phyloP scores from a whole-genome alignment of 2,888 invertebrate genomes.

The Nemotelus pantherinus region DNA sequence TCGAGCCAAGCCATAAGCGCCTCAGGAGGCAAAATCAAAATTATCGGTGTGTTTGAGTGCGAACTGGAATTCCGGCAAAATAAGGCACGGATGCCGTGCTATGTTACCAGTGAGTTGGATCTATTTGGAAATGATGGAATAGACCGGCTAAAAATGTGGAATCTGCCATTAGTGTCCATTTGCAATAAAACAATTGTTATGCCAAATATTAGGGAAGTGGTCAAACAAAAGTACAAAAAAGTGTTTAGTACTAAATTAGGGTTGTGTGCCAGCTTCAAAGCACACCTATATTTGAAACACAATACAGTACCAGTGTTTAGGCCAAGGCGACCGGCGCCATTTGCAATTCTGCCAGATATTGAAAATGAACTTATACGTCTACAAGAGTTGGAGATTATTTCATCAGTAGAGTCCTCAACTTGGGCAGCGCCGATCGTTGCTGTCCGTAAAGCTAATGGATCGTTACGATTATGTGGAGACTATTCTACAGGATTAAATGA shows the following conservation, averaged over 20 bases:
- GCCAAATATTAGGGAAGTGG: neutral
- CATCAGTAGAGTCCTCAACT: neutral
- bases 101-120: conserved; percentile 6
- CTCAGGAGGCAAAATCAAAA: neutral
- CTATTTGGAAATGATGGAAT: conserved; percentile 8
- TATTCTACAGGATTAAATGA: conserved; percentile 52
- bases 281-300: conserved; percentile 2
- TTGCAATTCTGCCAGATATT: neutral
- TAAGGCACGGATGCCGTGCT: neutral
- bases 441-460: conserved; percentile 48
- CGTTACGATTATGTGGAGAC: conserved; percentile 51
- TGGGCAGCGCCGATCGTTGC: conserved; percentile 53
- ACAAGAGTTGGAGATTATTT: neutral
- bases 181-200: neutral
- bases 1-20: neutral
- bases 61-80: neutral
- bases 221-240: neutral
- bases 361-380: neutral
- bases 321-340: conserved; percentile 46
- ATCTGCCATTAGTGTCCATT: neutral
- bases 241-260: conserved; percentile 1
- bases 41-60: neutral
- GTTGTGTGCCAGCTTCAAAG: neutral
- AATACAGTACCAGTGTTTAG: conserved; percentile 33
- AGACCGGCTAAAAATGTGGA: neutral